phyloP scores from a whole-genome alignment of 1,140 invertebrate species.

The Orussus abietinus region DNA sequence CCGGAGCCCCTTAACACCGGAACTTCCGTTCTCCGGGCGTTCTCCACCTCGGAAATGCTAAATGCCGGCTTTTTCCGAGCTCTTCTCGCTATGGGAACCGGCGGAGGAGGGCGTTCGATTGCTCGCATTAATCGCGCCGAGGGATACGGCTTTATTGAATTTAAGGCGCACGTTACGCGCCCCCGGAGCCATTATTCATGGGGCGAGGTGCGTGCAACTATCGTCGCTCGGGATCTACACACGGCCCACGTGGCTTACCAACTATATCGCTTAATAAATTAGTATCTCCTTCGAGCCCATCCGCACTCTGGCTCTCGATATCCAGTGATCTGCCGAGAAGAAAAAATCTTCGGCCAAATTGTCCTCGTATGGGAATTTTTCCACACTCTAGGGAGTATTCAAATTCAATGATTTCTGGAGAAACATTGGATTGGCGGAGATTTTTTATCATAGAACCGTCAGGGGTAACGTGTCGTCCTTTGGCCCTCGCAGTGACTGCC shows the following conservation, averaged over 20 bases:
- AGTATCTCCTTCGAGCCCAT: conserved; percentile 15
- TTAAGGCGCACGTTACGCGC: conserved; percentile 26
- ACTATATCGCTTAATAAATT: conserved; percentile 22
- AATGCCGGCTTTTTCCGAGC: conserved; percentile 27
- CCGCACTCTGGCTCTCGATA: too few relatives aligned
- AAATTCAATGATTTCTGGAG: too few relatives aligned
- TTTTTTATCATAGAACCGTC: conserved; percentile 12
- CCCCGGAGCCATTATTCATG: conserved; percentile 36
- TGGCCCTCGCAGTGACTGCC: conserved; percentile 19
- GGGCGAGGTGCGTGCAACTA: conserved; percentile 20
- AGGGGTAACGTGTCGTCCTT: conserved; percentile 25
- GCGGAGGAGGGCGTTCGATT: neutral
- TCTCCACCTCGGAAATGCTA: too few relatives aligned
- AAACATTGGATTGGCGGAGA: too few relatives aligned
- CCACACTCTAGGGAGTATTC: too few relatives aligned
- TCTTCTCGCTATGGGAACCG: neutral
- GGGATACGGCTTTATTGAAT: conserved; percentile 49
- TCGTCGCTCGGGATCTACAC: conserved; percentile 10
- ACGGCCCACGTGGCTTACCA: neutral
- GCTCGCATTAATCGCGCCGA: too few relatives aligned
- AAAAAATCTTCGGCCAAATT: too few relatives aligned
- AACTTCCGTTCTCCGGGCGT: too few relatives aligned
- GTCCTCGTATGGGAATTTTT: too few relatives aligned
- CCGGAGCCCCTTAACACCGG: too few relatives aligned
- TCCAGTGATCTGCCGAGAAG: too few relatives aligned